Evolutionary conservation across 2,113 vertebrate genomes (phyloP).

Genomic region (Alosa alosa): DNA sequence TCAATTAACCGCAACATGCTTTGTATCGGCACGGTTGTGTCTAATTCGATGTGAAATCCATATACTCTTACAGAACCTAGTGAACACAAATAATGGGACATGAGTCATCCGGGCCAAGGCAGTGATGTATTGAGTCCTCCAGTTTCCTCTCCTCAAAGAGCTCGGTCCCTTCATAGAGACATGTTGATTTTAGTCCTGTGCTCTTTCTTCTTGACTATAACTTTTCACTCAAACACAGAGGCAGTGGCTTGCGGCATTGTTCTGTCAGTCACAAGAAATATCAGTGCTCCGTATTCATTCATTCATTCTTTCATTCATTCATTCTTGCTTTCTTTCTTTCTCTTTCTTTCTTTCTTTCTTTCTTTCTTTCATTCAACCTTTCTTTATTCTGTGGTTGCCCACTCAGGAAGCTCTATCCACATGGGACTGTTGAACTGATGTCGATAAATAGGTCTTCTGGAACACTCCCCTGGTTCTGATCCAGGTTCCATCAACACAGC

Average conservation of each 20-base stretch:
- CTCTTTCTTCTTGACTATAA: not conserved
- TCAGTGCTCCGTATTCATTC: not conserved
- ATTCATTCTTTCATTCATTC: not conserved
- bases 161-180: not conserved
- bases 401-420: not conserved
- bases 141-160: not conserved
- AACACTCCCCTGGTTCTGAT: conserved; percentile 42
- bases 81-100: not conserved
- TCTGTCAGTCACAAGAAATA: not conserved
- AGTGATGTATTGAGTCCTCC: not conserved
- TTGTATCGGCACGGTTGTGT: not conserved
- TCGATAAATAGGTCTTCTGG: not conserved
- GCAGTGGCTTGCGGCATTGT: not conserved
- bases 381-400: not conserved
- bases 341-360: not conserved
- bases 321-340: not conserved
- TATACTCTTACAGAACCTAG: not conserved
- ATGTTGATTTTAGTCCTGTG: not conserved
- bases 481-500: not conserved
- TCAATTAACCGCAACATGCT: not conserved
- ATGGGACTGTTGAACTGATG: not conserved
- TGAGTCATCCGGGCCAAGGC: conserved; percentile 3
- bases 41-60: not conserved
- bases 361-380: not conserved
- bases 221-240: not conserved